Base-by-base conservation (phyloP, 2,113 vertebrate species). In the Phylloscopus trochilus region DNA sequence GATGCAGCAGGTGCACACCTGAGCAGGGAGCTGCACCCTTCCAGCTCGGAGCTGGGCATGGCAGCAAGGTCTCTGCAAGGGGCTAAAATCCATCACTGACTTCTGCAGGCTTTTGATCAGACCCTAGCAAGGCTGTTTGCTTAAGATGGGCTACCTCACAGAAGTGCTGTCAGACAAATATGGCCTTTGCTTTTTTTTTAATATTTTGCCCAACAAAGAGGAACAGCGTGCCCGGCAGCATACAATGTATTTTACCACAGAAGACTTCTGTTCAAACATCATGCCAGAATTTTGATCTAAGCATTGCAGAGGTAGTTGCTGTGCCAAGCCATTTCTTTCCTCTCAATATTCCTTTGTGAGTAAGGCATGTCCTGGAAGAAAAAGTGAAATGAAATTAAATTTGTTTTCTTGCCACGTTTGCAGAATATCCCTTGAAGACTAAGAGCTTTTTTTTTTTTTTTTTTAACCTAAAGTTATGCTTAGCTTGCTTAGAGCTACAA, bases 281-380 rank as follows among this genome's bases (percentile, higher is more conserved):
- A n/a, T 41, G 76, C 53, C 70, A 90, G 70, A 82, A 64, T 80
- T 85, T 91, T 92, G 33, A 90, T 84, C 44, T 53, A 81, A 92
- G 73, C 41, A 68, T 70, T 79, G n/a, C 59, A 87, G 77, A 91
- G 41, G n/a, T 30, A 9, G 24, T 56, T 87, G n/a, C 18, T 82
- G 35, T 83, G 47, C 77, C 83, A 91, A 69, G 55, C 31, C 10
- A 2, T 60, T 83, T 53, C 52, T 55, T 91, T 95, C 47, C 24
- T n/a, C 44, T 96, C 77, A 80, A 90, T 90, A 89, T 58, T 89
- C 37, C 60, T 96, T 81, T 86, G 66, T 91, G 78, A 91, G 60
- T 44, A 85, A 74, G 39, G 73, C 51, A 56, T 69, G 55, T 76
- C 37, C 67, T 93, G 58, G 92, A 92, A 69, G 55, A 72, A 85